Evolutionary conservation across 2,113 vertebrate species (phyloP).

Genomic region (Lanius collurio): DNA sequence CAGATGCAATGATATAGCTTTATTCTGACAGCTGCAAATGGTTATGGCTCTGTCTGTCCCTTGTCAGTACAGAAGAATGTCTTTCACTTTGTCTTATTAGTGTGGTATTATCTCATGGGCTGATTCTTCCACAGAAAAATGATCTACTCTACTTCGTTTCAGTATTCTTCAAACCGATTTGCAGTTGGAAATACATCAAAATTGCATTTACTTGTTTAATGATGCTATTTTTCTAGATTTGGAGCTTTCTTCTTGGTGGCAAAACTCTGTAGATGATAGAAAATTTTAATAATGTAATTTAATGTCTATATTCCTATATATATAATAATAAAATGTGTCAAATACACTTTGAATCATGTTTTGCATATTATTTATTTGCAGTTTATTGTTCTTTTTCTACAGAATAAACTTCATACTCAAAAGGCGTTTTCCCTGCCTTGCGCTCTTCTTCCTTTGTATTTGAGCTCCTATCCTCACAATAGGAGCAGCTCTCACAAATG

Average conservation of each 20-base stretch:
- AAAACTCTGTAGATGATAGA: not conserved
- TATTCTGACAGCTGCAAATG: not conserved
- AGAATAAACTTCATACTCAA: not conserved
- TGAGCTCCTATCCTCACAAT: not conserved
- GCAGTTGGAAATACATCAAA: not conserved
- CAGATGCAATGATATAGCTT: not conserved
- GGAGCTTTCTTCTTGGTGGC: not conserved
- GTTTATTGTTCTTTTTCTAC: not conserved
- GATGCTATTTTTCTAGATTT: not conserved
- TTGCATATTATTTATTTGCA: not conserved
- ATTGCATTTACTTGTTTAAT: not conserved
- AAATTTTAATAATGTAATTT: not conserved
- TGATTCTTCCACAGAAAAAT: not conserved
- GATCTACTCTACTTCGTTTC: not conserved
- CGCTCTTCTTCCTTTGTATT: not conserved
- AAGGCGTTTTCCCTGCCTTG: accelerated
- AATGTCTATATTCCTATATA: not conserved
- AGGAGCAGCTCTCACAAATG: not conserved
- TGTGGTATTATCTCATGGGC: not conserved
- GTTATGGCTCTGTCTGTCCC: not conserved
- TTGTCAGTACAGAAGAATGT: not conserved
- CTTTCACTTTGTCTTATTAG: not conserved
- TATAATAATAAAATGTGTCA: not conserved
- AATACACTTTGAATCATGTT: not conserved
- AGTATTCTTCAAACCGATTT: not conserved